These are phyloP conservation scores for Hylaeus anthracinus DNA, from an alignment of 1,140 invertebrate species.

Conservation along the genomic window DNA sequence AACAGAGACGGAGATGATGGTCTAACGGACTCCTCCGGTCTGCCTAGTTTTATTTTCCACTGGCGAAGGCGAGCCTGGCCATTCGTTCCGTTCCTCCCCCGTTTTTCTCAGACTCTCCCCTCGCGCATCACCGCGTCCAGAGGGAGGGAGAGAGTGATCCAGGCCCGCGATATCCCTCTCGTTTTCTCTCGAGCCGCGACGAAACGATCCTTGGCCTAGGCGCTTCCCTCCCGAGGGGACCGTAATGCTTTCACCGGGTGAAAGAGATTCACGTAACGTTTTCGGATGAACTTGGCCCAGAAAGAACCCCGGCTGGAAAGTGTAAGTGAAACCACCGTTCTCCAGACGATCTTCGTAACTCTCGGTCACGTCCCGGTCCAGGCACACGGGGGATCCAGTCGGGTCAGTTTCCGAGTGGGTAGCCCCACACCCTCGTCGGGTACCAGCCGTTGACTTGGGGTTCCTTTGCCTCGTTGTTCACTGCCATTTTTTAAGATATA, in stretches of 20 bases:
- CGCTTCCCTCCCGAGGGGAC: not conserved
- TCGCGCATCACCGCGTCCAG: slow-evolving; percentile 1
- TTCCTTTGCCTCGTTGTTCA: no score
- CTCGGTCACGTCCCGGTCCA: not conserved
- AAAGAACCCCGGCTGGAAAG: slow-evolving; percentile 55
- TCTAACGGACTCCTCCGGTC: slow-evolving; percentile 58
- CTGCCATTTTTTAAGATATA: no score
- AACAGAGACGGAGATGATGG: slow-evolving; percentile 41
- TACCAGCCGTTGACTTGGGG: not conserved
- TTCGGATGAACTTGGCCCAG: slow-evolving; percentile 64
- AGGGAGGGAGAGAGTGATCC: slow-evolving; percentile 52
- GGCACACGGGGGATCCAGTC: no score
- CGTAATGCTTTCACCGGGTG: slow-evolving; percentile 53
- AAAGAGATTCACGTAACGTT: slow-evolving; percentile 50
- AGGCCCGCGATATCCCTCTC: slow-evolving; percentile 38
- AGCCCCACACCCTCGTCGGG: not conserved
- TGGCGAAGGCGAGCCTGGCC: slow-evolving; percentile 39
- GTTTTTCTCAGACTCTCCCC: slow-evolving; percentile 34
- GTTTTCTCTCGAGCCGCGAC: slow-evolving; percentile 43
- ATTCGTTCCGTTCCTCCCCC: slow-evolving; percentile 56
- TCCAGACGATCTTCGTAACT: slow-evolving; percentile 2
- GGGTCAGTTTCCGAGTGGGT: not conserved
- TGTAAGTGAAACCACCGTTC: slow-evolving; percentile 59
- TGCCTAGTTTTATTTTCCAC: slow-evolving; percentile 64
- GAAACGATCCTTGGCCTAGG: slow-evolving; percentile 50